Evolutionary conservation across 2,888 invertebrate genomes (phyloP).

Genomic region (Agriopis aurantiaria): DNA sequence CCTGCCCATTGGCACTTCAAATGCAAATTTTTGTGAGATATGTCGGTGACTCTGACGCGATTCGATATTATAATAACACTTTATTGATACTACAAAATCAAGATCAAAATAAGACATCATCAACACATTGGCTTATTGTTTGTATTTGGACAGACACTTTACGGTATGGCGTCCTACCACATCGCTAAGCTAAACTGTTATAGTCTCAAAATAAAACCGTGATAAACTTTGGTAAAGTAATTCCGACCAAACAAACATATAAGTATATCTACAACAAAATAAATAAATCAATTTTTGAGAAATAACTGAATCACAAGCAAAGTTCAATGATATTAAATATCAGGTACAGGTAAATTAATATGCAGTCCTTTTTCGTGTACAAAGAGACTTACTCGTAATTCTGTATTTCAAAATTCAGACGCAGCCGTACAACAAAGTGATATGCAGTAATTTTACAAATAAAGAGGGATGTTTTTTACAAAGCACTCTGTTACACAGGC

Average conservation of each 20-base stretch:
- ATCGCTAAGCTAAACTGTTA: no score
- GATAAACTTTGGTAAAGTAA: neutral
- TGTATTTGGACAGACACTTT: no score
- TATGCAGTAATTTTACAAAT: slow-evolving; percentile 40
- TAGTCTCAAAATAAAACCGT: slow-evolving; percentile 1
- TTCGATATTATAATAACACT: no score
- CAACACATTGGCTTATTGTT: no score
- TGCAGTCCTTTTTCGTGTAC: slow-evolving; percentile 11
- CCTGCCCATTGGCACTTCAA: no score
- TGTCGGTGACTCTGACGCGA: no score
- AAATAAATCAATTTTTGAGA: neutral
- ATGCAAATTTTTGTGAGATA: no score
- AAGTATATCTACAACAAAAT: neutral
- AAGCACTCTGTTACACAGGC: slow-evolving; percentile 11
- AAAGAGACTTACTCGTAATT: slow-evolving; percentile 24
- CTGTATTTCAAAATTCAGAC: slow-evolving; percentile 34
- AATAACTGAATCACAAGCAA: neutral
- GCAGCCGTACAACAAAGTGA: slow-evolving; percentile 35
- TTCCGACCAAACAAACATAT: neutral
- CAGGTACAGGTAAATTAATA: slow-evolving; percentile 4
- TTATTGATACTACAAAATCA: no score
- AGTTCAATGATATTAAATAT: slow-evolving; percentile 7
- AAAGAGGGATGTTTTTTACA: slow-evolving; percentile 31
- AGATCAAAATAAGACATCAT: no score
- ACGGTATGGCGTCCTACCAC: no score